Conservation (phyloP, 2,113 vertebrate genomes). For the Orcinus orca region DNA sequence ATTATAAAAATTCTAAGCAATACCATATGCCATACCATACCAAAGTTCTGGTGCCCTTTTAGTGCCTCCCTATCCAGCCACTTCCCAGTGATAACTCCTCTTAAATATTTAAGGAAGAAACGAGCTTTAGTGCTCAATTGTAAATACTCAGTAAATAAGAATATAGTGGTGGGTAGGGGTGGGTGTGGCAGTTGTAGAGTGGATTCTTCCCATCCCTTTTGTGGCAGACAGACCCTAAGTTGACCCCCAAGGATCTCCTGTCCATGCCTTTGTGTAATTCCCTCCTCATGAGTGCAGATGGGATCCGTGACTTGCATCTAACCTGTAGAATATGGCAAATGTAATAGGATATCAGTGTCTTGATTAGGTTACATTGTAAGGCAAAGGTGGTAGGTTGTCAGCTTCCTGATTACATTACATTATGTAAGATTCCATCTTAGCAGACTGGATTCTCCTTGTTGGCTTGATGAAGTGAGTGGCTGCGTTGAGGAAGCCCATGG, state of each 20-base stretch:
- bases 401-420: background rate
- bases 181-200: background rate
- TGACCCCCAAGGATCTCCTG: background rate
- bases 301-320: background rate
- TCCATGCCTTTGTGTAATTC: background rate
- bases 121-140: background rate
- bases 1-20: background rate
- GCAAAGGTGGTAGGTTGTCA: background rate
- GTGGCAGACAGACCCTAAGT: background rate
- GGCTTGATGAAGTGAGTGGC: background rate
- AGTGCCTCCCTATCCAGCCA: background rate
- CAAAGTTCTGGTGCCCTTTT: background rate
- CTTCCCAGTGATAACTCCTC: background rate
- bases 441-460: background rate
- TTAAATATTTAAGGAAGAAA: background rate
- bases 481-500: background rate
- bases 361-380: background rate
- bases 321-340: background rate
- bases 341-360: background rate
- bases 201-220: background rate
- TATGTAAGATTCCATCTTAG: background rate
- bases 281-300: background rate
- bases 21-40: too few relatives aligned
- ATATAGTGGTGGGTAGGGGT: background rate
- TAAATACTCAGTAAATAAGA: background rate